Evolutionary conservation across 2,113 vertebrate genomes (phyloP), one percentile per base, ranked within the genome.

Genomic region (Turnix velox): DNA sequence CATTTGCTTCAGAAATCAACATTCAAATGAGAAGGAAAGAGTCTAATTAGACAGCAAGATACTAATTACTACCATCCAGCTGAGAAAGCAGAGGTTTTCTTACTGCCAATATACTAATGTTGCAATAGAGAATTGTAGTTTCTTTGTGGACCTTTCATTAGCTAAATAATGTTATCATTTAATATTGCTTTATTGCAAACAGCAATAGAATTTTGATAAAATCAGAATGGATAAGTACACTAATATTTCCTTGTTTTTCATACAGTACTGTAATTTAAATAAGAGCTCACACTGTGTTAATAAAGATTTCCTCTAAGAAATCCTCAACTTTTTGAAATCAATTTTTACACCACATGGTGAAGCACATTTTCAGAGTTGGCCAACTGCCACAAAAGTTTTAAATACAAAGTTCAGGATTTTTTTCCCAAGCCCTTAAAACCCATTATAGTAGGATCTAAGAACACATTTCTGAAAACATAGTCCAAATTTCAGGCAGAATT

Each of bases 11-110:
- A 87, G 40, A 94, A 71, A 90, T 91, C 79, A 95, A n/a, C 80
- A 52, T 83, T 59, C 37, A 84, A 91, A 73, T 85, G n/a, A 71
- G 49, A 84, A 52, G 13, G 48, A 83, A 75, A 88, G 55, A 71
- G 78, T 67, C 40, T 94, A 95, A 95, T 93, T 87, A 92, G 66
- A 83, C 63, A 93, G 73, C 71, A 94, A 78, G 76, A 66, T 97
- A 93, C 90, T 97, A 96, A 94, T 87, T 84, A 89, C 52, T 82
- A 77, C 52, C 37, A 83, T 27, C 42, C 72, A 82, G 40, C 92
- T 93, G 72, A 92, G 72, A 71, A 94, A 92, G 78, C 45, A 87
- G 67, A 87, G 54, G 18, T 92, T 91, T 86, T 14, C 35, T 93
- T 22, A 63, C 39, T 86, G 68, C 19, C 69, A 46, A 24, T 46